phyloP scores from a whole-genome alignment of 1,140 invertebrate genomes.

The Hesperophylax magnus region DNA sequence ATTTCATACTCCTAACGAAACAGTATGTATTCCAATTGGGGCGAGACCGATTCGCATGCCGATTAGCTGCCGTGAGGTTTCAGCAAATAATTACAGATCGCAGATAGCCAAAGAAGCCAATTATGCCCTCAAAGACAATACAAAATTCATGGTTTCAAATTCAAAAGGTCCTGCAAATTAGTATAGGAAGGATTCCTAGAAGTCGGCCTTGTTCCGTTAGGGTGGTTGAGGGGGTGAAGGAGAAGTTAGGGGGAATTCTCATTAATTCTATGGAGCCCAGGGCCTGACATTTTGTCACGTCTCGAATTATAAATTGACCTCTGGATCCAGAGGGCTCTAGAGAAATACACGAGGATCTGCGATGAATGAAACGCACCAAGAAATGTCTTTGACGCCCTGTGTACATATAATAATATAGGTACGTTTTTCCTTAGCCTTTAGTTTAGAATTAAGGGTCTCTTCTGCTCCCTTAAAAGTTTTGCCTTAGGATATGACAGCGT shows the following conservation, averaged over 20 bases:
- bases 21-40: too few relatives aligned
- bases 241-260: background rate
- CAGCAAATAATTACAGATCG: conserved; percentile 15
- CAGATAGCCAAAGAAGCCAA: conserved; percentile 11
- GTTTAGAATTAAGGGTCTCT: background rate
- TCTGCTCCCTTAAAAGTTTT: background rate
- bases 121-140: conserved; percentile 19
- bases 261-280: background rate
- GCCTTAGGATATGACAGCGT: background rate
- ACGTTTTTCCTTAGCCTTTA: background rate
- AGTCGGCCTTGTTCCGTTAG: background rate
- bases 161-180: background rate
- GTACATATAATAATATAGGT: too few relatives aligned
- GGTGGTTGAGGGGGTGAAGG: too few relatives aligned
- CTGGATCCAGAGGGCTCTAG: background rate
- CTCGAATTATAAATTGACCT: conserved; percentile 17
- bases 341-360: background rate
- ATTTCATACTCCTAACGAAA: too few relatives aligned
- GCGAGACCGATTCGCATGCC: too few relatives aligned
- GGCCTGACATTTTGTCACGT: conserved; percentile 7
- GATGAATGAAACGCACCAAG: too few relatives aligned
- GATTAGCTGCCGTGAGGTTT: background rate
- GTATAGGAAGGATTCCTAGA: background rate
- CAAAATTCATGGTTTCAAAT: conserved; percentile 18
- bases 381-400: too few relatives aligned